phyloP scores from a whole-genome alignment of 2,888 invertebrate genomes.

The Cataglyphis rosenhaueri region DNA sequence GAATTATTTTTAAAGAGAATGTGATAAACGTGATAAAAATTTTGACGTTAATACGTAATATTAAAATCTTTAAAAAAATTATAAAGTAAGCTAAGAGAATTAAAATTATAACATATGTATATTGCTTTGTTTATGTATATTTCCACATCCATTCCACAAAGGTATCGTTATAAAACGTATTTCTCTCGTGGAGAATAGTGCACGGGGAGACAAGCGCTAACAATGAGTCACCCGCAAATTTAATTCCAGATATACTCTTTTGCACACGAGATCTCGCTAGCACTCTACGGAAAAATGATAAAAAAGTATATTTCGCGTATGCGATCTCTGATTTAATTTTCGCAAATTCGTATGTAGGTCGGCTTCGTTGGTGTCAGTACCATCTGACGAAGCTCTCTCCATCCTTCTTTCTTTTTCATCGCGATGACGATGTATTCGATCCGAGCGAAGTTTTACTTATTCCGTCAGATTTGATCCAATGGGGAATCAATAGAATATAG shows the following conservation, averaged over 20 bases:
- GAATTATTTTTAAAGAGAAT: conserved; percentile 6
- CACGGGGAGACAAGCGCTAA: conserved; percentile 10
- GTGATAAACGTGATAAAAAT: not conserved
- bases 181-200: not conserved
- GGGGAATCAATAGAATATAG: not conserved
- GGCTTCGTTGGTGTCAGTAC: not conserved
- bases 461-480: conserved; percentile 12
- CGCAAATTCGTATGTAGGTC: conserved; percentile 43
- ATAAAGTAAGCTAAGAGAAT: not conserved
- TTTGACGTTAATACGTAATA: conserved; percentile 1
- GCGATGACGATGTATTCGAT: not conserved
- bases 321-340: conserved; percentile 45
- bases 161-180: not conserved
- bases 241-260: conserved; percentile 18
- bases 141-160: not conserved
- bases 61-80: not conserved
- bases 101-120: not conserved
- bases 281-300: conserved; percentile 9
- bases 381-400: not conserved
- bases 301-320: conserved; percentile 11
- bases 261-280: conserved; percentile 20
- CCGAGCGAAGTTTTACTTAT: conserved; percentile 13
- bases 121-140: not conserved
- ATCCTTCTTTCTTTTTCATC: conserved; percentile 10
- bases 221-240: conserved; percentile 39